Conservation (phyloP, 1,140 invertebrate genomes). For the Drosophila tsacasi region DNA sequence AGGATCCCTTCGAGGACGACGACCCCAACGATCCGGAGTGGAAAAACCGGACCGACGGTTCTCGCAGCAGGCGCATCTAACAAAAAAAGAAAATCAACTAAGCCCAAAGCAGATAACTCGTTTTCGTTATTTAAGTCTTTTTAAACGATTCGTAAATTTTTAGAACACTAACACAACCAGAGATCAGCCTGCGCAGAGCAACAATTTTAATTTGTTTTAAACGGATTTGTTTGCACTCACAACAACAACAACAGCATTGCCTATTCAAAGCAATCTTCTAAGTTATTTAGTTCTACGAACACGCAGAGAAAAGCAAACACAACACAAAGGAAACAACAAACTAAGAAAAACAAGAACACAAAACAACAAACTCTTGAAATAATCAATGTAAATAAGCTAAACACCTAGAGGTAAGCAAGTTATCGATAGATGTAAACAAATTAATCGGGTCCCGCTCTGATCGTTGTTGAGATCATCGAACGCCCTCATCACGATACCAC, state of each 20-base stretch:
- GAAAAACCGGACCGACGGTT: slow-evolving; percentile 75
- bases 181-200: slow-evolving; percentile 23
- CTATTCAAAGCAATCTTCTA: slow-evolving; percentile 57
- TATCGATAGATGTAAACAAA: slow-evolving; percentile 40
- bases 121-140: slow-evolving; percentile 49
- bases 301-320: slow-evolving; percentile 21
- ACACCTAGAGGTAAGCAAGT: slow-evolving; percentile 38
- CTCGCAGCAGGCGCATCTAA: slow-evolving; percentile 54
- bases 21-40: slow-evolving; percentile 94
- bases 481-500: slow-evolving; percentile 17
- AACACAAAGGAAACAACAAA: slow-evolving; percentile 11
- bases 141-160: slow-evolving; percentile 58
- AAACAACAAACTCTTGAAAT: slow-evolving; percentile 41
- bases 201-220: slow-evolving; percentile 73
- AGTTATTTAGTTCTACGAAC: slow-evolving; percentile 77
- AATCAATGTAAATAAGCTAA: slow-evolving; percentile 60
- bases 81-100: slow-evolving; percentile 20
- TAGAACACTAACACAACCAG: slow-evolving; percentile 20
- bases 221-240: slow-evolving; percentile 50
- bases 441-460: neutral
- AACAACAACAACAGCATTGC: slow-evolving; percentile 33
- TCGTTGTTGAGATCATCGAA: slow-evolving; percentile 28
- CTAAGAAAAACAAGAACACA: slow-evolving; percentile 1
- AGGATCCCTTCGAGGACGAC: slow-evolving; percentile 87
- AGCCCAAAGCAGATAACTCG: slow-evolving; percentile 67